phyloP scores from a whole-genome alignment of 2,888 invertebrate genomes.

The Cataglyphis altisquamis region DNA sequence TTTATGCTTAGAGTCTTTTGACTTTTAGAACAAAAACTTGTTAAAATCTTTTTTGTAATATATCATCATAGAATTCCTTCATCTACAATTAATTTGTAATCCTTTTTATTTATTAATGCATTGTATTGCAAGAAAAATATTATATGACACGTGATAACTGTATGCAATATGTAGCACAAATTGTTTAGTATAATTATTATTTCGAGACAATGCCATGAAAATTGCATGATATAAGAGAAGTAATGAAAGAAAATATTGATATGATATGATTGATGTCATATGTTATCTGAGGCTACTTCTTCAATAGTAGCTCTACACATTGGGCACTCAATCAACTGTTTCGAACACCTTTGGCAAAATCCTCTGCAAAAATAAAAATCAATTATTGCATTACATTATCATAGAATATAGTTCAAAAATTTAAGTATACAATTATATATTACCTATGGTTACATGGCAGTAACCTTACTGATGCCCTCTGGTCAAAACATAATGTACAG shows the following conservation, averaged over 20 bases:
- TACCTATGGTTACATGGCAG: slow-evolving; percentile 95
- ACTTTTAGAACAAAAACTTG: slow-evolving; percentile 34
- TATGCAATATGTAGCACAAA: slow-evolving; percentile 44
- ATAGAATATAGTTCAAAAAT: background rate
- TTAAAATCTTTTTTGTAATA: slow-evolving; percentile 19
- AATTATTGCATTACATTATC: background rate
- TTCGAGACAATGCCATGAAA: slow-evolving; percentile 67
- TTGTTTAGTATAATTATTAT: slow-evolving; percentile 68
- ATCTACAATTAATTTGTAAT: slow-evolving; percentile 53
- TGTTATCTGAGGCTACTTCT: slow-evolving; percentile 86
- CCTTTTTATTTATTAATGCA: slow-evolving; percentile 70
- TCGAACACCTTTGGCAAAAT: slow-evolving; percentile 93
- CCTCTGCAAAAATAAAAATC: slow-evolving; percentile 88
- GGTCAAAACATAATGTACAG: slow-evolving; percentile 95
- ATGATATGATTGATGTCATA: slow-evolving; percentile 83
- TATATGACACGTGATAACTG: slow-evolving; percentile 62
- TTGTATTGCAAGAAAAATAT: slow-evolving; percentile 75
- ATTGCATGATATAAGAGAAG: slow-evolving; percentile 66
- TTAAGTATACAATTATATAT: slow-evolving; percentile 66
- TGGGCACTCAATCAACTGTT: slow-evolving; percentile 94
- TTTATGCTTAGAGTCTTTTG: background rate
- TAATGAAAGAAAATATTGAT: slow-evolving; percentile 68
- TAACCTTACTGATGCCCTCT: slow-evolving; percentile 91
- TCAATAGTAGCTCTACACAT: slow-evolving; percentile 93
- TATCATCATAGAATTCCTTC: slow-evolving; percentile 47